Evolutionary conservation across 2,797 vertebrate genomes (phyloP), one percentile per base, ranked within the genome.

Genomic region (Acrocephalus scirpaceus): DNA sequence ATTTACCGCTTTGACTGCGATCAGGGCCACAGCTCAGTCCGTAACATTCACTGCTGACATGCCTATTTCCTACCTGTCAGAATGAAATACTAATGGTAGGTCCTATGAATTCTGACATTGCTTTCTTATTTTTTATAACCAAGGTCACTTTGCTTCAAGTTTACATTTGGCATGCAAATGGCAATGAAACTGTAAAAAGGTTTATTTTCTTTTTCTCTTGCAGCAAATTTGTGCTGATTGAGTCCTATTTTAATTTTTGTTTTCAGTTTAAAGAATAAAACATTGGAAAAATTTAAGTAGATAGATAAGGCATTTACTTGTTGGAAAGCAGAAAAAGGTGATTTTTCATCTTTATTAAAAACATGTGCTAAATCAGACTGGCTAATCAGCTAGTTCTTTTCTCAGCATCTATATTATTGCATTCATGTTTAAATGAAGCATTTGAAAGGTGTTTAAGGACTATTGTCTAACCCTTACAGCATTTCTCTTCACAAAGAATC

Each of bases 1-100:
- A 97, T 97, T 97, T 97, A 93, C 90, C 58, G 42, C 79, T 96
- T 97, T 97, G 92, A 91, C 90, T 96, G 79, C 3, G 96, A 97
- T 97, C 96, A 95, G 96, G 91, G 95, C 92, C 90, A 95, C 57
- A 93, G 96, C 95, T 98, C 96, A 97, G 95, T 83, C 97, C 15
- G 83, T 97, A 97, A 92, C 83, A 83, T 93, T 98, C 98, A 98
- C 97, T 98, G 98, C 98, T 98, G 98, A 98, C 97, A 98, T 98
- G 98, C 98, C 98, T 98, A 98, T 99, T 99, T 98, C 98, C 97
- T 98, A 98, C 97, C 98, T 99, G 98, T 99, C 99, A 98, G 96
- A 98, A 97, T 98, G 98, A 98, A 98, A 98, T 98, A 97, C 94
- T 97, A 97, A 97, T 96, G 90, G 95, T 96, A 61, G 93, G 80